These are phyloP conservation scores for Semnopithecus entellus DNA, from an alignment of 2,113 vertebrate species.

Conservation along the genomic window DNA sequence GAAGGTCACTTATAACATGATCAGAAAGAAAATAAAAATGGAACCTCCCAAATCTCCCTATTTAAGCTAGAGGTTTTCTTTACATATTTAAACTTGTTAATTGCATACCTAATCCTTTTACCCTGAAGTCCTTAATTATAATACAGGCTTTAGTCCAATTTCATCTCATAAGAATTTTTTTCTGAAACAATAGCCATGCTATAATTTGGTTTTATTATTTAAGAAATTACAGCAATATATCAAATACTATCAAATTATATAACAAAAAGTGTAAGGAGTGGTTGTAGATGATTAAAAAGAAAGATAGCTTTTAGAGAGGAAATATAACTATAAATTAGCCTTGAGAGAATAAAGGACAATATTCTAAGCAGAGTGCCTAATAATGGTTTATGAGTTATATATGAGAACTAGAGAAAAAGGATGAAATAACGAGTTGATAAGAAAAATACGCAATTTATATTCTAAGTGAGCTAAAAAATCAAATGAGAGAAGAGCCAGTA, in stretches of 20 bases:
- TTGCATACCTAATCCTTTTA: conserved; percentile 2
- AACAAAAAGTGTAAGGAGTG: neutral
- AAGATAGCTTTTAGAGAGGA: conserved; percentile 28
- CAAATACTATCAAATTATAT: conserved; percentile 61
- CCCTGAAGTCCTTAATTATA: conserved; percentile 52
- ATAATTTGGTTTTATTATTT: conserved; percentile 59
- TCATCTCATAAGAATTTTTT: conserved; percentile 46
- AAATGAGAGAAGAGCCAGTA: neutral
- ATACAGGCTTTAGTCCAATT: conserved; percentile 41
- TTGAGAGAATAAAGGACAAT: conserved; percentile 31
- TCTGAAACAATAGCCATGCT: conserved; percentile 9
- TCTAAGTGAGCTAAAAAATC: conserved; percentile 20
- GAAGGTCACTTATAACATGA: neutral
- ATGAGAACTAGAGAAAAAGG: neutral
- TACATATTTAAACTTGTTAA: neutral
- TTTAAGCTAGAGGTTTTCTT: neutral
- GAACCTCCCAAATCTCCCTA: neutral
- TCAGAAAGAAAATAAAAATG: conserved; percentile 21
- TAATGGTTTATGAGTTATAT: neutral
- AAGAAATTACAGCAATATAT: conserved; percentile 71
- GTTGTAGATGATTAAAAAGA: conserved; percentile 37
- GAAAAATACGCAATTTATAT: conserved; percentile 41
- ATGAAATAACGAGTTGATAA: neutral
- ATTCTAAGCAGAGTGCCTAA: neutral
- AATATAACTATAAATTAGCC: conserved; percentile 6